Conservation (phyloP, 2,888 invertebrate species). For the Sinohyriopsis cumingii region DNA sequence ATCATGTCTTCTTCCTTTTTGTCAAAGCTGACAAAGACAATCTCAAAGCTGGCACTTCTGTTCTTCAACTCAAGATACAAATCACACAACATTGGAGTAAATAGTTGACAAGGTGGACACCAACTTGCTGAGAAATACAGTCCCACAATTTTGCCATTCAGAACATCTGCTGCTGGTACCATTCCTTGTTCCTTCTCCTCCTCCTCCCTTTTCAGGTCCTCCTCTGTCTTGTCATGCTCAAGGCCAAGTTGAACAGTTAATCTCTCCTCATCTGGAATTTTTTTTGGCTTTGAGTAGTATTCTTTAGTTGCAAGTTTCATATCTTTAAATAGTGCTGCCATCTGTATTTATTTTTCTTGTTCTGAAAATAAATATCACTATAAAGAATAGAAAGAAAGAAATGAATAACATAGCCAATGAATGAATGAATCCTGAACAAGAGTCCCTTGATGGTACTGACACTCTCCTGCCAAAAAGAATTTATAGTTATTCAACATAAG, state of each 20-base stretch:
- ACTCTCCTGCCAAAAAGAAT: too few relatives aligned
- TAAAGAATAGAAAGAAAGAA: too few relatives aligned
- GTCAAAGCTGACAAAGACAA: conserved; percentile 60
- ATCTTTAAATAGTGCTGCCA: conserved; percentile 40
- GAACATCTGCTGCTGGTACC: conserved; percentile 36
- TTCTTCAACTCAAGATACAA: conserved; percentile 45
- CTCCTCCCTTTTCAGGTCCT: conserved; percentile 11
- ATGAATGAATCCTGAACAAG: too few relatives aligned
- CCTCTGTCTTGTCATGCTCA: conserved; percentile 24
- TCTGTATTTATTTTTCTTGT: neutral
- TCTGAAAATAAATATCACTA: too few relatives aligned
- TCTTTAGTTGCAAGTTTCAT: conserved; percentile 39
- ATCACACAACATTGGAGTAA: conserved; percentile 48
- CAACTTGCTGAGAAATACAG: conserved; percentile 62
- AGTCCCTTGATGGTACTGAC: too few relatives aligned
- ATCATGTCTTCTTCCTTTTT: conserved; percentile 53
- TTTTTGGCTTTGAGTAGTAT: conserved; percentile 34
- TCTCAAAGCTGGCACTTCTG: conserved; percentile 48
- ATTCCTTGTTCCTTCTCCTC: conserved; percentile 27
- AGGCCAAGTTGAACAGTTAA: conserved; percentile 26
- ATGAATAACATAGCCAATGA: too few relatives aligned
- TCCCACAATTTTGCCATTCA: conserved; percentile 53
- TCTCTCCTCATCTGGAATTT: conserved; percentile 31
- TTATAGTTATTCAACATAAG: too few relatives aligned
- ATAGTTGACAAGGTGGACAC: conserved; percentile 62